Evolutionary conservation across 2,888 invertebrate genomes (phyloP), one percentile per base, ranked within the genome.

Genomic region (Charanyca ferruginea): DNA sequence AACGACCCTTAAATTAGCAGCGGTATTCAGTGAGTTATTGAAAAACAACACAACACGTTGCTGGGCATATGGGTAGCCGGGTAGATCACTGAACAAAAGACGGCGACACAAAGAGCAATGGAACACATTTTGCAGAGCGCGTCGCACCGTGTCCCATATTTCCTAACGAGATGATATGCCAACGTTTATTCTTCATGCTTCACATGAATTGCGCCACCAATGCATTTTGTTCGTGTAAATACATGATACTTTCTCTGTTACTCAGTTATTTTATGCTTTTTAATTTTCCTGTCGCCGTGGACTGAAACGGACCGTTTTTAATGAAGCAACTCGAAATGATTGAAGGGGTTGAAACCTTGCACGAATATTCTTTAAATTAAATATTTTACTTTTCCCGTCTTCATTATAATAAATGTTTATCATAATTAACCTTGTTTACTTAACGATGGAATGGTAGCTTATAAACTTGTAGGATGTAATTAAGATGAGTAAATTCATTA

Each of bases 101-200:
- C 85, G 85, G 81, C 90, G 79, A 88, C 92, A 94, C 94, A 94
- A 94, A 94, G 94, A 93, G 94, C 94, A 93, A 91, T 92, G 91
- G 86, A 90, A 91, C 91, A 91, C 92, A 92, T 93, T 93, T 91
- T 88, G 89, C 89, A 83, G 91, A 93, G 91, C 91, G 90, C 87
- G 87, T 90, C 90, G 89, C 90, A 88, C 87, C 89, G 90, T 90
- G 94, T 87, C 90, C 94, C 90, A 94, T 93, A 94, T 94, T 91
- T 91, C 89, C 91, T 94, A 94, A 94, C 92, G 92, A 93, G 92
- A 93, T 94, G 93, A 94, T 93, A 90, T 88, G 89, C 87, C 89
- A 87, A 83, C 91, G 88, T 90, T 91, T 92, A 91, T 91, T 89
- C 85, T 87, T 86, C 86, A 86, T 85, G 80, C 73, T 82, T 85